phyloP scores from a whole-genome alignment of 1,140 invertebrate species.

The Bombus haemorrhoidalis region DNA sequence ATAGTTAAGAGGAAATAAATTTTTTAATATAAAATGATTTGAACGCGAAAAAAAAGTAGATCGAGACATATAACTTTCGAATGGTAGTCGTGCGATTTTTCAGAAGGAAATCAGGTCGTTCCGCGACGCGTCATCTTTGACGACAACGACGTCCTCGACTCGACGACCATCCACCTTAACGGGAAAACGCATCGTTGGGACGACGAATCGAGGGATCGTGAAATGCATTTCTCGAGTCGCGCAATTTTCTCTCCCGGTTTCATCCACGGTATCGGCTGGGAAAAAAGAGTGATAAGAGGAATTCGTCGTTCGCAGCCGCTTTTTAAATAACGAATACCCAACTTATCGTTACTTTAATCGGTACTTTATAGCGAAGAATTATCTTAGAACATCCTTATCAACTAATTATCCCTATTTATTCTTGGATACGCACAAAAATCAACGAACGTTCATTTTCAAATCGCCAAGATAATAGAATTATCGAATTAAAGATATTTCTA shows the following conservation, averaged over 20 bases:
- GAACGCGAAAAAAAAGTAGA: not conserved
- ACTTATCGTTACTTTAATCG: constrained; percentile 27
- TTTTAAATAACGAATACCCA: constrained; percentile 9
- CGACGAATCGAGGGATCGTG: constrained; percentile 6
- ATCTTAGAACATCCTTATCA: constrained; percentile 25
- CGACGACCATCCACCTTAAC: constrained; percentile 17
- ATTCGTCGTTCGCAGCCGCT: not conserved
- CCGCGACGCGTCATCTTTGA: constrained; percentile 12
- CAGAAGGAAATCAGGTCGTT: constrained; percentile 17
- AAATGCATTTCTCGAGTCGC: constrained; percentile 15
- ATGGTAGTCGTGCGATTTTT: not conserved
- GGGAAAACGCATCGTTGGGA: constrained; percentile 4
- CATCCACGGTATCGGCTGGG: not conserved
- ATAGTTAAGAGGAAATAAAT: not conserved
- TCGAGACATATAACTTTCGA: not conserved
- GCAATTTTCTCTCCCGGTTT: not conserved
- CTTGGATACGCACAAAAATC: not conserved
- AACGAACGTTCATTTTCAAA: not conserved
- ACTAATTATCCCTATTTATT: not conserved
- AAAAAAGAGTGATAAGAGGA: not conserved
- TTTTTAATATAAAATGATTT: not conserved
- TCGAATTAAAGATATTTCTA: not conserved
- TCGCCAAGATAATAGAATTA: not conserved
- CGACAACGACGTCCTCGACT: constrained; percentile 13
- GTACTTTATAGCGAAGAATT: constrained; percentile 37